Conservation (phyloP, 1,140 invertebrate genomes). For the Cydia strobilella region DNA sequence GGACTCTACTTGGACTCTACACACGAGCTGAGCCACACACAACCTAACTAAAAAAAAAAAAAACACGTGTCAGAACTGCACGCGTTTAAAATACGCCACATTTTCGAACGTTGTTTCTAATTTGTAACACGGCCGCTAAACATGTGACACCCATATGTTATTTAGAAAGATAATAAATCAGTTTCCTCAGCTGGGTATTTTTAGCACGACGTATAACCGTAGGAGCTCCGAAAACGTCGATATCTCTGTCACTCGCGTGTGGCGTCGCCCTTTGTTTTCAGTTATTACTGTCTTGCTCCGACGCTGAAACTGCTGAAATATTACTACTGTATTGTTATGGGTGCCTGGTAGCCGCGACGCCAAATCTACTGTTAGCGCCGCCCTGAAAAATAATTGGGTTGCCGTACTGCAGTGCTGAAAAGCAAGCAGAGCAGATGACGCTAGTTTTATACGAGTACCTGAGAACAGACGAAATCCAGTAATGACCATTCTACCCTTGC, state of each 20-base stretch:
- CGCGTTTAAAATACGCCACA: neutral
- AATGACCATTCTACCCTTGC: no score
- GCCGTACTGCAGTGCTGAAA: conserved; percentile 29
- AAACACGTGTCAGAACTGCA: neutral
- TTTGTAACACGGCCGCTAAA: neutral
- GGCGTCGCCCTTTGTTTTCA: conserved; percentile 37
- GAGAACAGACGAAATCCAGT: no score
- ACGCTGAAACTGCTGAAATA: conserved; percentile 55
- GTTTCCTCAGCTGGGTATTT: conserved; percentile 27
- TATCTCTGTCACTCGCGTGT: neutral
- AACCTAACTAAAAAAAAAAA: neutral
- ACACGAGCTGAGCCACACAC: no score
- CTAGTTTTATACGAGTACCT: no score
- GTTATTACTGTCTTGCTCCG: conserved; percentile 29
- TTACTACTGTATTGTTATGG: conserved; percentile 42
- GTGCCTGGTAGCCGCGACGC: conserved; percentile 63
- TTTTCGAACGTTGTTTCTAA: neutral
- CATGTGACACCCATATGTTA: conserved; percentile 4
- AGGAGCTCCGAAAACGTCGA: conserved; percentile 18
- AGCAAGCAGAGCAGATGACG: neutral
- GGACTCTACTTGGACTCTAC: no score
- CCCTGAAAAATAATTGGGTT: conserved; percentile 34
- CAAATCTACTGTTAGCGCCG: conserved; percentile 63
- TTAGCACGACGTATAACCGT: conserved; percentile 26
- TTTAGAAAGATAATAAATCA: neutral